Percentiles rank a stretch among this genome's conserved stretches.
These are phyloP conservation scores for Nerophis ophidion DNA, from an alignment of 2,113 vertebrate genomes.

Conservation along the genomic window DNA sequence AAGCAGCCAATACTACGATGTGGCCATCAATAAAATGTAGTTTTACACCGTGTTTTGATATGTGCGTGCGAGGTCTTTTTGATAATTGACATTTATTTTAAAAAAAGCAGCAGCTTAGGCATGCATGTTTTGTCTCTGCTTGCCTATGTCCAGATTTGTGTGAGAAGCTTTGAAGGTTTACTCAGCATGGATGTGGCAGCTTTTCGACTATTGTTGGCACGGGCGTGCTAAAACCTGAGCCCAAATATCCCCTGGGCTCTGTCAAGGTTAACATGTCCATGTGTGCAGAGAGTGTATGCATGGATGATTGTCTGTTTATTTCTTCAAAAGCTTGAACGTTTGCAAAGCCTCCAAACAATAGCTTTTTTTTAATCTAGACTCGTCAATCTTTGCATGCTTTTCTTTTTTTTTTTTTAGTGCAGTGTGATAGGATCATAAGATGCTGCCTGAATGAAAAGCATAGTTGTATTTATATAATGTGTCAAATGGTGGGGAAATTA, in stretches of 20 bases:
- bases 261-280: constrained; percentile 16
- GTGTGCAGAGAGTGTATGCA: constrained; percentile 3
- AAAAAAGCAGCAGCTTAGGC: neutral
- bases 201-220: constrained; percentile 12
- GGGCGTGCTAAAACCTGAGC: constrained; percentile 30
- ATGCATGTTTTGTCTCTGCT: constrained; percentile 1
- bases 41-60: too few relatives aligned
- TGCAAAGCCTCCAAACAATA: neutral
- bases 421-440: neutral
- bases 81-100: neutral
- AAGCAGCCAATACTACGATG: too few relatives aligned
- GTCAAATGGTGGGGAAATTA: constrained; percentile 82
- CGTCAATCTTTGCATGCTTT: neutral
- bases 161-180: constrained; percentile 1
- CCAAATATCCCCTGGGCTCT: constrained; percentile 28
- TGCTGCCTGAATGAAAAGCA: constrained; percentile 24
- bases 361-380: neutral
- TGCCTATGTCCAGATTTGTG: constrained; percentile 4
- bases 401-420: neutral
- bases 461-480: constrained; percentile 73
- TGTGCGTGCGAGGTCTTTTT: neutral
- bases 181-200: constrained; percentile 8
- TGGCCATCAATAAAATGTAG: too few relatives aligned
- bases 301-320: constrained; percentile 8
- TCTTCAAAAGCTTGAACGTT: neutral